These are phyloP conservation scores for Saimiri boliviensis DNA, from an alignment of 2,113 vertebrate genomes.

Conservation along the genomic window DNA sequence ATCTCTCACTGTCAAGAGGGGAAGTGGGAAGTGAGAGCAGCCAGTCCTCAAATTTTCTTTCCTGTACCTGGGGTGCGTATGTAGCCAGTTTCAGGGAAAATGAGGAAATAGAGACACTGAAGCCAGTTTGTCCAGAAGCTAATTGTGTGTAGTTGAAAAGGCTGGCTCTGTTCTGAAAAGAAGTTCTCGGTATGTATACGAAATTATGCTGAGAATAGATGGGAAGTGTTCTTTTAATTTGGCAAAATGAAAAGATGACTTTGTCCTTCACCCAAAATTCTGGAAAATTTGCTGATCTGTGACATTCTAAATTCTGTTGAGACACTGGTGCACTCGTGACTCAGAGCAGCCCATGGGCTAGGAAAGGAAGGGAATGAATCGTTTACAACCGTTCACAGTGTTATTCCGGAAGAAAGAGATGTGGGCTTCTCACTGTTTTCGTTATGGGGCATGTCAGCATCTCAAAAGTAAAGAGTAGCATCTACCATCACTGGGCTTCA, in stretches of 20 bases:
- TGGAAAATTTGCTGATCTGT: background rate
- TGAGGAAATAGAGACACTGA: background rate
- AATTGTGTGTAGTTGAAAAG: background rate
- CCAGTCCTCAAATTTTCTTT: background rate
- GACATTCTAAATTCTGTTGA: background rate
- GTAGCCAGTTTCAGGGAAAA: background rate
- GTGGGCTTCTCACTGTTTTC: background rate
- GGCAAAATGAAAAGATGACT: background rate
- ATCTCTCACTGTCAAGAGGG: background rate
- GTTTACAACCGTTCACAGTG: accelerated
- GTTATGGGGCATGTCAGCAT: background rate
- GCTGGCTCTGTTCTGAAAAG: background rate
- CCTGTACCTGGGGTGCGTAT: background rate
- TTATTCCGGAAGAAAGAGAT: background rate
- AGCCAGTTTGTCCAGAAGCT: background rate
- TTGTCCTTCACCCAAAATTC: background rate
- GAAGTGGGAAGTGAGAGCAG: background rate
- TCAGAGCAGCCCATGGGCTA: background rate
- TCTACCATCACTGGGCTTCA: background rate
- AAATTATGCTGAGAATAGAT: background rate
- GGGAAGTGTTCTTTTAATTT: background rate
- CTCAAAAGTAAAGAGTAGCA: background rate
- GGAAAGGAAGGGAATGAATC: too few species aligned
- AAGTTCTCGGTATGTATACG: background rate
- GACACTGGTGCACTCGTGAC: background rate